Percentiles rank a stretch among this genome's conserved stretches.
These are phyloP conservation scores for Pedicia rivosa DNA, from an alignment of 2,888 invertebrate genomes.

Conservation along the genomic window DNA sequence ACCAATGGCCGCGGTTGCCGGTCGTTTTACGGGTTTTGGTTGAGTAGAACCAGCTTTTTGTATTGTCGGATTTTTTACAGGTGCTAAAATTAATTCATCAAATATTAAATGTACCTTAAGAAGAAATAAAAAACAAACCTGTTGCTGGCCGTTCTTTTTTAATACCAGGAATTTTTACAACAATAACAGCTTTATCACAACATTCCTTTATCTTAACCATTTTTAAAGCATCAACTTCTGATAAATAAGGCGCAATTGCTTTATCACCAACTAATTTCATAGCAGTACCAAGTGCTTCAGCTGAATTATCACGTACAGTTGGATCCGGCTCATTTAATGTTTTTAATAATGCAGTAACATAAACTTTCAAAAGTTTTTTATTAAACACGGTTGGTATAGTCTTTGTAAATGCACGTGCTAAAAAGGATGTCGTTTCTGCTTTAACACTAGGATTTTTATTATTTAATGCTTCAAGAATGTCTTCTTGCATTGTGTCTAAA, in stretches of 20 bases:
- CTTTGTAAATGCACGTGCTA: slow-evolving; percentile 66
- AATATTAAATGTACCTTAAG: too few species aligned
- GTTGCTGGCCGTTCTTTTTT: slow-evolving; percentile 36
- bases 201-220: slow-evolving; percentile 89
- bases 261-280: slow-evolving; percentile 91
- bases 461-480: slow-evolving; percentile 66
- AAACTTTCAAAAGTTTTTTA: slow-evolving; percentile 78
- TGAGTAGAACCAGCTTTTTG: slow-evolving; percentile 23
- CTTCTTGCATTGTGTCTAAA: slow-evolving; percentile 72
- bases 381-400: slow-evolving; percentile 68
- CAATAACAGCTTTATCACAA: slow-evolving; percentile 81
- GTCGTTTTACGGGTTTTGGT: slow-evolving; percentile 23
- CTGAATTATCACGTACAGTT: slow-evolving; percentile 79
- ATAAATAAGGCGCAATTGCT: slow-evolving; percentile 66
- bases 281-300: slow-evolving; percentile 85
- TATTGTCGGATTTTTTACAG: slow-evolving; percentile 14
- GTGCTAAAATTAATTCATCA: slow-evolving; percentile 15
- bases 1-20: slow-evolving; percentile 21
- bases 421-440: slow-evolving; percentile 69
- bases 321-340: slow-evolving; percentile 52
- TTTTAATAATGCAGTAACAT: slow-evolving; percentile 62
- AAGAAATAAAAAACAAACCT: slow-evolving; percentile 1
- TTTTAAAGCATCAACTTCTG: slow-evolving; percentile 80
- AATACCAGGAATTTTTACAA: slow-evolving; percentile 47
- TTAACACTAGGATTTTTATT: slow-evolving; percentile 87